phyloP scores from a whole-genome alignment of 2,888 invertebrate species.

The Troilus luridus region DNA sequence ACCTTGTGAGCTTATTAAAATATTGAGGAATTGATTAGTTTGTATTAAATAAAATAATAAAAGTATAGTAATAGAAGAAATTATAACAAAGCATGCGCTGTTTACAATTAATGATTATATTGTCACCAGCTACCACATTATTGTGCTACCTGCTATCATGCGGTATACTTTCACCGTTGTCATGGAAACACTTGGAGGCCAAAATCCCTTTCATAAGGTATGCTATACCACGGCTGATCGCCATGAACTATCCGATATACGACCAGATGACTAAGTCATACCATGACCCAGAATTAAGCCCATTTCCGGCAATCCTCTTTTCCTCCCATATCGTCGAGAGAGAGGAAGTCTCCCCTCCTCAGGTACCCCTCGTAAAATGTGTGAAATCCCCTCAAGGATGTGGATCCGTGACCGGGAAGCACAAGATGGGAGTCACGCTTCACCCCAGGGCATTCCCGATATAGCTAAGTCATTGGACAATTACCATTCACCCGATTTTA shows the following conservation, averaged over 20 bases:
- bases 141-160: too few relatives aligned
- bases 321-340: neutral
- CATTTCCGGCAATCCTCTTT: neutral
- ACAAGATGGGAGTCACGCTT: neutral
- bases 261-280: neutral
- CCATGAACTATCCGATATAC: neutral
- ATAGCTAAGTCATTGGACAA: neutral
- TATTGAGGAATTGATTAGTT: too few relatives aligned
- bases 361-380: slow-evolving; percentile 11
- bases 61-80: too few relatives aligned
- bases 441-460: neutral
- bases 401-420: slow-evolving; percentile 21
- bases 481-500: neutral
- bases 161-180: too few relatives aligned
- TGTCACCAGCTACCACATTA: too few relatives aligned
- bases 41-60: too few relatives aligned
- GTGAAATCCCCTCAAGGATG: neutral
- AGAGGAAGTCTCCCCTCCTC: neutral
- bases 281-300: slow-evolving; percentile 11
- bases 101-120: too few relatives aligned
- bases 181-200: too few relatives aligned
- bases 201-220: neutral
- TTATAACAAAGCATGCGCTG: too few relatives aligned
- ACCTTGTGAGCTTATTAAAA: too few relatives aligned
- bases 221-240: neutral